Base-by-base conservation (phyloP, 2,888 invertebrate genomes). In the Phorcus lineatus region DNA sequence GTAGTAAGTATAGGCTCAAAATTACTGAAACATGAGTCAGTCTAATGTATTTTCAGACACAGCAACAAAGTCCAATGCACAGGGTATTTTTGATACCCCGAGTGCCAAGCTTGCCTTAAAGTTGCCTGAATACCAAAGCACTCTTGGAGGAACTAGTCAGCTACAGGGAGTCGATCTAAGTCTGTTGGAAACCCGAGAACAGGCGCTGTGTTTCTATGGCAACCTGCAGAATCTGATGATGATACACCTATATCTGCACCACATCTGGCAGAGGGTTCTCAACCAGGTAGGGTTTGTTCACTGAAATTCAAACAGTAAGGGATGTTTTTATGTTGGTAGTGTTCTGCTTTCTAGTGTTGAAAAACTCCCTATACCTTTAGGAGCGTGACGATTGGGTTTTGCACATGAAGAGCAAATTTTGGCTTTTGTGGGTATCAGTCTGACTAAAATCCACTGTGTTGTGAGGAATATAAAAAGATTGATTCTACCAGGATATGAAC, bases 191-290 rank as follows among this genome's bases (percentile, higher is more conserved):
- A 82, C 86, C 7, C 80, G 85, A 22, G 84, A 87, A 16, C 85
- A 91, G 40, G 89, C 86, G 52, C 81, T 88, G 22, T 91, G 91
- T 83, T 92, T 92, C 88, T 91, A 85, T 84, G 88, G 88, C 78
- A 92, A 92, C 86, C 86, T 92, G 28, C 86, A 88, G 66, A 92
- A 91, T 79, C 82, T 93, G 70, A 89, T 93, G 88, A 87, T 88
- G 2, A 85, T 92, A 7, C 91, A 92, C 75, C 83, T 85, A 79
- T 83, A 86, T 52, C 53, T 89, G 55, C 78, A 85, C 55, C 77
- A 81, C 11, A 79, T 85, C 53, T 66, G 74, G 28, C 74, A 70
- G 53, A 36, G 74, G 22, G 3, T 31, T 55, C 57, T 54, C 36
- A 40, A 36, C 36, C 70, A 77, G 80, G 80, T 80, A 24, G 54